phyloP scores from a whole-genome alignment of 2,113 vertebrate genomes.

The Paracanthobrama guichenoti region DNA sequence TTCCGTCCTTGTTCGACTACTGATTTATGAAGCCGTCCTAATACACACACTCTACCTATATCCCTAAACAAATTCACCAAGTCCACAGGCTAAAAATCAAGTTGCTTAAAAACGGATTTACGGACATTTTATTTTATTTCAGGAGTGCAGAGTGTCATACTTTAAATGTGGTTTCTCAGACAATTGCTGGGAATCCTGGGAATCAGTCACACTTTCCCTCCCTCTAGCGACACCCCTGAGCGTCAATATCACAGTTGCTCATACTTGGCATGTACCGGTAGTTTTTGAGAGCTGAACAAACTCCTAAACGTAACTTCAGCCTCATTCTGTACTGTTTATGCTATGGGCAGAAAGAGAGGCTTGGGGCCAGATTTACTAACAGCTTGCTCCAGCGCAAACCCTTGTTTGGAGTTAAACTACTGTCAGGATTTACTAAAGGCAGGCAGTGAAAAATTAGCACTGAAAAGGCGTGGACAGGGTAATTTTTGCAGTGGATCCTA shows the following conservation, averaged over 20 bases:
- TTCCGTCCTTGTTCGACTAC: neutral
- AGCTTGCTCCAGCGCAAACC: too few relatives aligned
- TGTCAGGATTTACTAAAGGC: too few relatives aligned
- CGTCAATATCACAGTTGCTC: neutral
- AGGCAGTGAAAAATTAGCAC: too few relatives aligned
- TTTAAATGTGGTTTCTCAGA: neutral
- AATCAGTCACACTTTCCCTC: neutral
- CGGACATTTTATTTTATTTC: neutral
- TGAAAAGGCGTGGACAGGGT: too few relatives aligned
- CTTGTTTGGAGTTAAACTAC: too few relatives aligned
- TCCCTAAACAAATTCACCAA: slow-evolving; percentile 8
- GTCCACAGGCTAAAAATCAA: neutral
- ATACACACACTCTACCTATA: slow-evolving; percentile 9
- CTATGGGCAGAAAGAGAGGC: neutral
- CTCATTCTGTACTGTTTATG: neutral
- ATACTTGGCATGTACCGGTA: neutral
- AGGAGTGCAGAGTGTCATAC: neutral
- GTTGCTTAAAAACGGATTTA: slow-evolving; percentile 18
- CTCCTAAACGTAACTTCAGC: neutral
- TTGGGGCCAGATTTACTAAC: too few relatives aligned
- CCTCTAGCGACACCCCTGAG: neutral
- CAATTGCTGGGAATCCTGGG: neutral
- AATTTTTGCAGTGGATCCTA: too few relatives aligned
- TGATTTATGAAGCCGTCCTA: neutral
- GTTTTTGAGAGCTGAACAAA: neutral